A percentile compares a stretch with the other conserved stretches of the same genome.
Conservation (phyloP, 2,797 vertebrate species). For the Thalassophryne amazonica region DNA sequence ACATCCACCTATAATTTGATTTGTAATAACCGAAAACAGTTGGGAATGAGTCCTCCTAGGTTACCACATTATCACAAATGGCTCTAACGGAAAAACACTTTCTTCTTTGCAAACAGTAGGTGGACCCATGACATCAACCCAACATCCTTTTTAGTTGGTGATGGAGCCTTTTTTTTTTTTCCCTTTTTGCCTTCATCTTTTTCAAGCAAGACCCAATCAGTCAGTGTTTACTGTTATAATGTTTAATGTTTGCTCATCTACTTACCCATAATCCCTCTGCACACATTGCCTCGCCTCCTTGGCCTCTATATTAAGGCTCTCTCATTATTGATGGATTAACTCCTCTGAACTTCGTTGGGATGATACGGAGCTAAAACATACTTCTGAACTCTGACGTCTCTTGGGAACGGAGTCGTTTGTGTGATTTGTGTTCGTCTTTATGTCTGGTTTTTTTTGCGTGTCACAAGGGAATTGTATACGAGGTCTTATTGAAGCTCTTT, state of each 20-base stretch:
- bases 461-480: conserved; percentile 8
- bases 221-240: conserved; percentile 64
- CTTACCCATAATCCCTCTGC: conserved; percentile 65
- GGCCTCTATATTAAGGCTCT: conserved; percentile 50
- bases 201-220: conserved; percentile 14
- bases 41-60: conserved; percentile 49
- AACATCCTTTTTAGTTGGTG: not conserved
- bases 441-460: not conserved
- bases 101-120: conserved; percentile 52
- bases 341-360: conserved; percentile 47
- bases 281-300: conserved; percentile 47
- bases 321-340: conserved; percentile 59
- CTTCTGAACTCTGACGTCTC: conserved; percentile 17
- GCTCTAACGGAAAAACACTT: conserved; percentile 35
- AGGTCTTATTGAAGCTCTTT: conserved; percentile 1
- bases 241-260: conserved; percentile 66
- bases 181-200: not conserved
- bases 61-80: conserved; percentile 58
- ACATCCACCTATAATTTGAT: conserved; percentile 65
- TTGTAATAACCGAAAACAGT: conserved; percentile 66
- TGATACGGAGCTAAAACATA: conserved; percentile 35
- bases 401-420: not conserved
- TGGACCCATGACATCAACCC: conserved; percentile 33
- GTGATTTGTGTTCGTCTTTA: not conserved
- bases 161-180: conserved; percentile 5